Evolutionary conservation across 2,113 vertebrate species (phyloP).

Genomic region (Dryoscopus gambensis): DNA sequence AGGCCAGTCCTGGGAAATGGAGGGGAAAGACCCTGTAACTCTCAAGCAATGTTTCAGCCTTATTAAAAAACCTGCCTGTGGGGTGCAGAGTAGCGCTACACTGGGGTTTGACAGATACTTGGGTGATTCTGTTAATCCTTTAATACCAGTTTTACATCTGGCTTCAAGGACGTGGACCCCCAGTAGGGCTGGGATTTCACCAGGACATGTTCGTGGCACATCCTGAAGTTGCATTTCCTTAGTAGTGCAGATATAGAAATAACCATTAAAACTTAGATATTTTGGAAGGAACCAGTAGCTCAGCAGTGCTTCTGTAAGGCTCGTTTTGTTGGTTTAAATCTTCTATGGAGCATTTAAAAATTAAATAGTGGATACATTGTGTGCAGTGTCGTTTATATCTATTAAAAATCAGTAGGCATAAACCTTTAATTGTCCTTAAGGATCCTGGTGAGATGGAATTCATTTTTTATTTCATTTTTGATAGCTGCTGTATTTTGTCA

Average conservation of each 20-base stretch:
- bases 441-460: not conserved
- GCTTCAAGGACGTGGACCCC: not conserved
- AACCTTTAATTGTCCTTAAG: not conserved
- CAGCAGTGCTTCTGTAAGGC: not conserved
- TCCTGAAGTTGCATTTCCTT: not conserved
- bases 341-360: not conserved
- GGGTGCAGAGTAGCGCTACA: rapidly evolving
- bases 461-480: not conserved
- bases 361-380: not conserved
- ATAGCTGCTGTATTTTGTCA: not conserved
- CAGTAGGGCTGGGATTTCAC: not conserved
- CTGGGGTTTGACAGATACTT: not conserved
- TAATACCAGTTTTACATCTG: not conserved
- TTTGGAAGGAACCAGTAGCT: not conserved
- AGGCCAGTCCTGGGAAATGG: rapidly evolving
- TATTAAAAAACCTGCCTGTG: not conserved
- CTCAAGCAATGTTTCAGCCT: rapidly evolving
- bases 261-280: not conserved
- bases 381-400: not conserved
- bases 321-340: not conserved
- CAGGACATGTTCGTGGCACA: rapidly evolving
- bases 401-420: not conserved
- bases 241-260: not conserved
- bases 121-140: not conserved
- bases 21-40: not conserved